Percentiles rank a stretch among this genome's conserved stretches.
Evolutionary conservation across 1,140 invertebrate species (phyloP).

Genomic region (Scaptomyza graminum): DNA sequence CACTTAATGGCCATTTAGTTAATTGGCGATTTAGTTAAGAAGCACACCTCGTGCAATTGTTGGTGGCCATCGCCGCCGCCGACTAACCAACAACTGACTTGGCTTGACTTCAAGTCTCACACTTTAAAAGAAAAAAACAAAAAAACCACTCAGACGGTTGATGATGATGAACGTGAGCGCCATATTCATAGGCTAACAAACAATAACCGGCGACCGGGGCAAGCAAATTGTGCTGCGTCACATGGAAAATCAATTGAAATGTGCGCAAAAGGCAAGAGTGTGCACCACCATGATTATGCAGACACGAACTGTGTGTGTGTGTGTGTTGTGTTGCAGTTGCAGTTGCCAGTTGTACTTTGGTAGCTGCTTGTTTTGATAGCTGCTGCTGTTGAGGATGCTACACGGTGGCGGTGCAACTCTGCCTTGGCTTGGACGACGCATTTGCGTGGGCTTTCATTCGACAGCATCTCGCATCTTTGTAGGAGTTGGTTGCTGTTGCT

Average conservation of each 20-base stretch:
- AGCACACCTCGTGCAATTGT: slow-evolving; percentile 29
- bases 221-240: slow-evolving; percentile 75
- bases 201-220: slow-evolving; percentile 20
- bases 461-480: slow-evolving; percentile 37
- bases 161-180: slow-evolving; percentile 55
- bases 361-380: slow-evolving; percentile 5
- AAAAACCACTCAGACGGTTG: slow-evolving; percentile 7
- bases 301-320: slow-evolving; percentile 36
- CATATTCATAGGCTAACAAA: slow-evolving; percentile 43
- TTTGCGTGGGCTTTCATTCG: slow-evolving; percentile 72
- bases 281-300: slow-evolving; percentile 73
- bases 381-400: slow-evolving; percentile 28
- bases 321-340: background rate
- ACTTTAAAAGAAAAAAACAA: too few species aligned
- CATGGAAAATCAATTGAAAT: slow-evolving; percentile 77
- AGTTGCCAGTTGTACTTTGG: slow-evolving; percentile 2
- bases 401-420: slow-evolving; percentile 19
- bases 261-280: slow-evolving; percentile 41
- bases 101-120: slow-evolving; percentile 8
- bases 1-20: background rate
- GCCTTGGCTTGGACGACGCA: slow-evolving; percentile 25
- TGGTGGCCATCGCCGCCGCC: background rate
- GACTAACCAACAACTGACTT: slow-evolving; percentile 7
- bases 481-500: slow-evolving; percentile 28
- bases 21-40: slow-evolving; percentile 18